A percentile compares a stretch with the other conserved stretches of the same genome.
Conservation (phyloP, 2,797 vertebrate species). For the Acanthornis magna region DNA sequence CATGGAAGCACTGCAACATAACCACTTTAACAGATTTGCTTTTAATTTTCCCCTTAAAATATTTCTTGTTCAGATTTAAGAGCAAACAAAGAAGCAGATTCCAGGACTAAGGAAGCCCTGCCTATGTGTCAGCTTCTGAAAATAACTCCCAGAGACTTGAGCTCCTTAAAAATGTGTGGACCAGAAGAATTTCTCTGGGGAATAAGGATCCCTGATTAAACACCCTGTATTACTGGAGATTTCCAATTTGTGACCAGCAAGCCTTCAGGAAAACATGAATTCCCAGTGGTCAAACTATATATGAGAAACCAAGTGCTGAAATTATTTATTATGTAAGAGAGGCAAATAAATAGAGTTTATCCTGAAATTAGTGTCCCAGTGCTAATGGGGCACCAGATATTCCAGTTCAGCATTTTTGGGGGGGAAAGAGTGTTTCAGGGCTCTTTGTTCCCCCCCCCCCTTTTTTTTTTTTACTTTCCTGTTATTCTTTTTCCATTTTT, state of each 20-base stretch:
- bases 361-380: neutral
- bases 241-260: neutral
- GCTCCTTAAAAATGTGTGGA: neutral
- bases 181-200: neutral
- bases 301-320: neutral
- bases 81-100: neutral
- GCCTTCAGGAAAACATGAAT: neutral
- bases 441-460: fast-evolving
- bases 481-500: neutral
- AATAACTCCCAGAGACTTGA: neutral
- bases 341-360: neutral
- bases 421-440: neutral
- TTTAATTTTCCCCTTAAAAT: neutral
- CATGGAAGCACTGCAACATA: neutral
- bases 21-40: neutral
- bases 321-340: neutral
- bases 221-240: neutral
- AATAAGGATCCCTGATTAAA: neutral
- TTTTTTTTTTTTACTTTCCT: too few relatives aligned
- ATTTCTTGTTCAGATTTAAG: neutral
- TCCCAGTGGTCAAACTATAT: neutral
- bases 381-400: neutral
- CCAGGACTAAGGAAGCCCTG: neutral
- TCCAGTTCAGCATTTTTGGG: neutral
- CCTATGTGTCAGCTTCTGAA: neutral